A percentile compares a stretch with the other conserved stretches of the same genome.
Conservation (phyloP, 2,797 vertebrate species). For the Gallinago stenura region DNA sequence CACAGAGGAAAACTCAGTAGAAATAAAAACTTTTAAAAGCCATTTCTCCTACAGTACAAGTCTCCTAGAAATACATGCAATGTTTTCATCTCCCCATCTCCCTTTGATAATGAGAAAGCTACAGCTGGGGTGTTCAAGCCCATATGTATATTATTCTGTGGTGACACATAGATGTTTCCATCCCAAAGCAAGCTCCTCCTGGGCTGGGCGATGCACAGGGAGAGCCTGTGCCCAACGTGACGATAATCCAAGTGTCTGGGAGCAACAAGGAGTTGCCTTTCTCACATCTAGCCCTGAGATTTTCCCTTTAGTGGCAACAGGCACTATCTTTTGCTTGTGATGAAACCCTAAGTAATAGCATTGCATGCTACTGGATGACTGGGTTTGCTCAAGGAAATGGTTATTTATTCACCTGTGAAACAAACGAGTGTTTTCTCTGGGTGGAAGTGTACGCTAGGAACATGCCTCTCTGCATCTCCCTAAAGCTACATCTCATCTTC, state of each 20-base stretch:
- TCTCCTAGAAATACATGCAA: background rate
- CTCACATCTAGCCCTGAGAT: background rate
- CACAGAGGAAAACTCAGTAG: background rate
- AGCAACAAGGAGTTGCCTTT: background rate
- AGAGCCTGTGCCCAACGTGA: background rate
- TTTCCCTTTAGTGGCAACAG: background rate
- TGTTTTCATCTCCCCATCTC: background rate
- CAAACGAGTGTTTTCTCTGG: background rate
- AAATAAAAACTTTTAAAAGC: background rate
- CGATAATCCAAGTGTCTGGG: background rate
- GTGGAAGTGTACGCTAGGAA: background rate
- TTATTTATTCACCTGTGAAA: constrained; percentile 52
- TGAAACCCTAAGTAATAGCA: background rate
- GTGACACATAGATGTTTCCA: background rate
- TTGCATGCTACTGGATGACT: background rate
- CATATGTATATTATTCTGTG: background rate
- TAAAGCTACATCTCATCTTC: constrained; percentile 1
- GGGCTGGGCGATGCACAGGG: background rate
- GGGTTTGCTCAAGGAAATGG: background rate
- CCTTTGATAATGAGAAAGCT: background rate
- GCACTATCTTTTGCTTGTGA: background rate
- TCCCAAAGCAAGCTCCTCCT: background rate
- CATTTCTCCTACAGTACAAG: background rate
- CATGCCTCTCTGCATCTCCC: background rate
- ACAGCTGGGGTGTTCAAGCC: background rate